Evolutionary conservation across 2,113 vertebrate genomes (phyloP), one percentile per base, ranked within the genome.

Genomic region (Ursus arctos): DNA sequence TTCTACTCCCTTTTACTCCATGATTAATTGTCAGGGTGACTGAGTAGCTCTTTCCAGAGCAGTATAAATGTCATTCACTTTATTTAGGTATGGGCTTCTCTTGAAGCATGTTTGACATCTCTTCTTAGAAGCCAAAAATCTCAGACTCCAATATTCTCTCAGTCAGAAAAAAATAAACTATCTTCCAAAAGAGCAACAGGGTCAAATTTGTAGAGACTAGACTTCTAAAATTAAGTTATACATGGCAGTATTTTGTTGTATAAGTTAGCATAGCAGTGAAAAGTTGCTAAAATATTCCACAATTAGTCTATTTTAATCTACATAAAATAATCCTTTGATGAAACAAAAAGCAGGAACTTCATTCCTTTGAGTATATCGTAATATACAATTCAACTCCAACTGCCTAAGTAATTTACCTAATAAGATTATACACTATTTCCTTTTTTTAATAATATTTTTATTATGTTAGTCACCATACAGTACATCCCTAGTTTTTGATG

Each of bases 211-310:
- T 63, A 85, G 88, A 92, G 53, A 93, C 97, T 9, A 11, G 57
- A 92, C 96, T 97, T 96, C 71, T 96, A 95, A 97, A 49, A 92
- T 93, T 95, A 95, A 94, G 31, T 40, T 83, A 97, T 61, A 43
- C 21, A 61, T 55, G 12, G 16, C 43, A 72, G 14, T 51, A 40
- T 80, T 92, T 86, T 90, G 2, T 67, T 65, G 24, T 53, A 36
- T 55, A 55, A 83, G 5, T 49, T 84, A 40, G 6, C 10, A 51
- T 47, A 79, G 18, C 21, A 83, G n/a, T 47, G 15, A 94, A 88
- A 84, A 91, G 47, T 79, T 96, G 16, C 36, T 80, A 88, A 19
- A 88, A 80, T 43, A 92, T 82, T 53, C 28, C 33, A 71, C 7
- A 61, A 71, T 49, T 91, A 61, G 18, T 14, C n/a, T 59, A 72